Evolutionary conservation across 2,888 invertebrate genomes (phyloP).

Genomic region (Coremacera marginata): DNA sequence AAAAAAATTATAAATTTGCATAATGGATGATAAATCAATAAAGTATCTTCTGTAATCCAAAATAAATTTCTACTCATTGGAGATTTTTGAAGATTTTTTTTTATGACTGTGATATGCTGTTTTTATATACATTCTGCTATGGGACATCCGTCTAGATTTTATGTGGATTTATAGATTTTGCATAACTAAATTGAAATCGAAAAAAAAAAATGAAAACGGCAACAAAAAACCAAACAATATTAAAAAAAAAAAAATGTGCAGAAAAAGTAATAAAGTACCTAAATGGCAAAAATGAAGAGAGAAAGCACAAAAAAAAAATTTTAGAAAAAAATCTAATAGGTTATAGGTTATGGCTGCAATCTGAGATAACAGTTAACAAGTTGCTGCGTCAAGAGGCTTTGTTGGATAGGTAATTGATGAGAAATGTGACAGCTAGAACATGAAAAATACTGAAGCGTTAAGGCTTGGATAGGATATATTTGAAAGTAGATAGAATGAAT

Average conservation of each 20-base stretch:
- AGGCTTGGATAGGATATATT: no score
- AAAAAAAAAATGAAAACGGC: neutral
- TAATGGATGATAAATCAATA: slow-evolving; percentile 25
- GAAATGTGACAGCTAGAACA: no score
- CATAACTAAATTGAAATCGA: slow-evolving; percentile 1
- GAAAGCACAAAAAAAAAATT: no score
- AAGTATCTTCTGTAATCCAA: neutral
- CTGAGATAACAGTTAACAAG: no score
- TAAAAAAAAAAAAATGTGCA: neutral
- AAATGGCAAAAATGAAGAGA: neutral
- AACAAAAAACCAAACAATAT: neutral
- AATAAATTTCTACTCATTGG: neutral
- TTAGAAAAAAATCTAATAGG: no score
- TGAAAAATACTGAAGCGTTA: no score
- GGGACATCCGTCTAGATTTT: slow-evolving; percentile 21
- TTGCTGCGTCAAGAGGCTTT: no score
- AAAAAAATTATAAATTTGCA: neutral
- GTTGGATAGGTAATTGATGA: no score
- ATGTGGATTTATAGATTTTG: neutral
- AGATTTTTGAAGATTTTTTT: neutral
- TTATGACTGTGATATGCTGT: neutral
- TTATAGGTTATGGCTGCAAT: no score
- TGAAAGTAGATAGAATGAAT: no score
- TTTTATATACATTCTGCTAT: neutral
- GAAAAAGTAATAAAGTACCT: neutral